Base-by-base conservation (phyloP, 2,888 invertebrate genomes). In the Augochlorella aurata region DNA sequence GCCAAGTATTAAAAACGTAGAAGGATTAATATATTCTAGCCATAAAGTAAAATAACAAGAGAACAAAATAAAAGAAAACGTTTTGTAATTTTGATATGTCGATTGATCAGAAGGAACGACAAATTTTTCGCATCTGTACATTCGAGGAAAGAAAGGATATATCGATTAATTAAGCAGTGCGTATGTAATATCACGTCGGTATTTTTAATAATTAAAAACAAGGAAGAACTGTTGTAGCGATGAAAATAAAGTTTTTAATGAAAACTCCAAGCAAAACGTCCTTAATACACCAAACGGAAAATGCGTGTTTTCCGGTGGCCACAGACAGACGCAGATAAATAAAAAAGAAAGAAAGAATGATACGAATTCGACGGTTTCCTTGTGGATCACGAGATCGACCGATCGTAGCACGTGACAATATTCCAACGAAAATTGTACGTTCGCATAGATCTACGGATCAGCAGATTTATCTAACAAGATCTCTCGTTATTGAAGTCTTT, bases 241-340 rank as follows among this genome's bases (percentile, higher is more conserved):
- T 71, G 76, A 79, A 74, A 85, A 86, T 86, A 86, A 86, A 82
- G 80, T 71, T 76, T 68, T 74, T 84, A 67, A 84, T 78, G 52
- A 79, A 84, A 68, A 74, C 44, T 74, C 68, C 65, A 63, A 69
- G 38, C 50, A 7, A 84, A 71, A 76, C 68, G 74, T 86, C 45
- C 77, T 77, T 81, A 71, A 77, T 85, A 54, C 29, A 75, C 82
- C 82, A 82, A 49, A 49, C 21, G 58, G 14, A 14, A 24, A 24
- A 38, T 38, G 38, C 38, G 38, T 38, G 5, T 38, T 38, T 38
- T 38, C 38, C 38, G 38, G 5, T 38, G 38, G 38, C 38, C 38
- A 38, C 38, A 38, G 38, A 38, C 38, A 38, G 38, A 38, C 38
- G 38, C 5, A 5, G 3, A 38, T 38, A 38, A 38, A 38, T 29